Evolutionary conservation across 2,797 vertebrate species (phyloP).

Genomic region (Neosilurus hyrtlii): DNA sequence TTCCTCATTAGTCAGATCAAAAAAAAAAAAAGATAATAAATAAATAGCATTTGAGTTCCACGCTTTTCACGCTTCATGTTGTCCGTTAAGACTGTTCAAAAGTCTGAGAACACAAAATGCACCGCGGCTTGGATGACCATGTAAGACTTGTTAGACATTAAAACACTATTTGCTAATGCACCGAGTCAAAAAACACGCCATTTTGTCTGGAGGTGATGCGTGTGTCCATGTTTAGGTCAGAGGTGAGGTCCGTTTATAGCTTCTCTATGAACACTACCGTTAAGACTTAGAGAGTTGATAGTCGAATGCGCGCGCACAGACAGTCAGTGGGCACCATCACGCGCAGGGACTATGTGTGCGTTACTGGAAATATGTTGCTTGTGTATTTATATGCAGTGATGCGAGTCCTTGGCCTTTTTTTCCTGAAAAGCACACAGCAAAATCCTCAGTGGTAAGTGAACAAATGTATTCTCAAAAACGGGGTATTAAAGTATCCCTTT

Average conservation of each 20-base stretch:
- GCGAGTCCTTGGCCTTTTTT: conserved; percentile 12
- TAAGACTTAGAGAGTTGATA: conserved; percentile 50
- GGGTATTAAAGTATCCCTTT: not conserved
- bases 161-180: not conserved
- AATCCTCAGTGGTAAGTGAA: not conserved
- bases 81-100: conserved; percentile 61
- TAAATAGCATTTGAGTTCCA: conserved; percentile 40
- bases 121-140: conserved; percentile 47
- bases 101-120: conserved; percentile 8
- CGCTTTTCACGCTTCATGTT: conserved; percentile 41
- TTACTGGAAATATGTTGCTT: conserved; percentile 29
- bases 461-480: not conserved
- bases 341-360: conserved; percentile 25
- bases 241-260: conserved; percentile 40
- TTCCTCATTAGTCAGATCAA: conserved; percentile 56
- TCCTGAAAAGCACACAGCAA: conserved; percentile 20
- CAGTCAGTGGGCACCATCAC: not conserved
- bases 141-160: conserved; percentile 38
- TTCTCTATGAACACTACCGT: conserved; percentile 46
- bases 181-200: conserved; percentile 30
- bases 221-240: conserved; percentile 63
- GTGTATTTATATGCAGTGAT: conserved; percentile 24
- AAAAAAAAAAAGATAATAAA: not conserved
- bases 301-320: conserved; percentile 23
- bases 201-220: conserved; percentile 34